Conservation (phyloP, 2,113 vertebrate species). For the Odontophorus gujanensis region DNA sequence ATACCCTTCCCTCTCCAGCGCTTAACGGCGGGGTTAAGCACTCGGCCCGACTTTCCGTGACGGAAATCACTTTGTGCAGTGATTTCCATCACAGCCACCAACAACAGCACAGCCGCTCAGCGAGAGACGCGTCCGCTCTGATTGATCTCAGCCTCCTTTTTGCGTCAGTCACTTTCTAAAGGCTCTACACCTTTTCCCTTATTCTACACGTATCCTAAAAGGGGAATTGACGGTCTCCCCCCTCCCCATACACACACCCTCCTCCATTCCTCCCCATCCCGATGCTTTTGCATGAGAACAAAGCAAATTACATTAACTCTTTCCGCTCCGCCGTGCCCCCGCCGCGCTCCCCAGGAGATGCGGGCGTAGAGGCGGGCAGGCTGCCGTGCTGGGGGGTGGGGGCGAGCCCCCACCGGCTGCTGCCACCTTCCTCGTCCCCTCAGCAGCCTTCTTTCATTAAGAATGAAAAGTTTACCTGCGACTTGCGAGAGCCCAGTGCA, state of each 20-base stretch:
- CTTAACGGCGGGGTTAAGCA: constrained; percentile 30
- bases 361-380: not conserved
- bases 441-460: constrained; percentile 15
- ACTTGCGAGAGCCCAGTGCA: constrained; percentile 20
- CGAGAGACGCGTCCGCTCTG: not conserved
- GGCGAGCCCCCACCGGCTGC: constrained; percentile 9
- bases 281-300: constrained; percentile 44
- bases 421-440: not conserved
- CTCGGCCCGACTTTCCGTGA: constrained; percentile 16
- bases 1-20: not conserved
- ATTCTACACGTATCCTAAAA: not conserved
- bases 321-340: not conserved
- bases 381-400: constrained; percentile 26
- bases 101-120: not conserved
- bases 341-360: too few relatives aligned
- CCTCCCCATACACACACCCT: too few relatives aligned
- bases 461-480: constrained; percentile 36
- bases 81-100: constrained; percentile 46
- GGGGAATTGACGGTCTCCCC: not conserved
- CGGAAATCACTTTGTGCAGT: not conserved
- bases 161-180: constrained; percentile 25
- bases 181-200: constrained; percentile 7
- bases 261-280: not conserved
- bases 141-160: not conserved
- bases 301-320: constrained; percentile 56